Evolutionary conservation across 2,888 invertebrate genomes (phyloP), one percentile per base, ranked within the genome.

Genomic region (Therioaphis trifolii): DNA sequence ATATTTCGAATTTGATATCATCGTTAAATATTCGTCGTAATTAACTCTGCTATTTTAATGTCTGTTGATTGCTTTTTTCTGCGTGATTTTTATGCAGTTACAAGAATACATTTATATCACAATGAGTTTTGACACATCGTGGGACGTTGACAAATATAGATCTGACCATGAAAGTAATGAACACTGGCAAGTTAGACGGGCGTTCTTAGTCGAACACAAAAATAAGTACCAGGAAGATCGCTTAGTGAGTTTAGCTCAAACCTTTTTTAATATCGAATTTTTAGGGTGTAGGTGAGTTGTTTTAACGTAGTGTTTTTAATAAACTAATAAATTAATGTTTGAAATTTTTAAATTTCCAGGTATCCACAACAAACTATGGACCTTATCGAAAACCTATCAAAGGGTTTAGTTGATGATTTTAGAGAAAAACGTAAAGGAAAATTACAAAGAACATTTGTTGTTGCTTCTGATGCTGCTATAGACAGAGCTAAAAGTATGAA

Each of bases 231-330:
- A 93, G 0, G 93, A 94, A 87, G 93, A 94, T 0, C 92, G 95
- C 87, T 89, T 98, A 2, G 91, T 97, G 0, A 96, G 96, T 85
- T 89, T 97, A 74, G 96, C 97, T 0, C 95, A 95, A 89, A 92
- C 96, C n/a, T 97, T 96, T 88, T 93, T 94, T 0, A 98, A 98
- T 88, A 92, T 97, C 2, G 95, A 96, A 88, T 92, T 95, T 86
- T 90, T 96, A 86, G 95, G 96, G 76, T 95, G 95, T 91, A 92
- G 92, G 93, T 94, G 89, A 87, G 49, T 49, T 66, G 14, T 12
- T 46, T 46, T 12, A 43, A 5, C 4, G n/a, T n/a, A n/a, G n/a
- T n/a, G 5, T 43, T 12, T 40, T 12, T 0, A 43, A 29, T 68
- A 0, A 14, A 43, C 14, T n/a, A 1, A n/a, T 35, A 11, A 1